Evolutionary conservation across 64 coral and sea anemone genomes (phyloP), one percentile per base, ranked within the genome.

Genomic region (Stichodactyla mertensii): DNA sequence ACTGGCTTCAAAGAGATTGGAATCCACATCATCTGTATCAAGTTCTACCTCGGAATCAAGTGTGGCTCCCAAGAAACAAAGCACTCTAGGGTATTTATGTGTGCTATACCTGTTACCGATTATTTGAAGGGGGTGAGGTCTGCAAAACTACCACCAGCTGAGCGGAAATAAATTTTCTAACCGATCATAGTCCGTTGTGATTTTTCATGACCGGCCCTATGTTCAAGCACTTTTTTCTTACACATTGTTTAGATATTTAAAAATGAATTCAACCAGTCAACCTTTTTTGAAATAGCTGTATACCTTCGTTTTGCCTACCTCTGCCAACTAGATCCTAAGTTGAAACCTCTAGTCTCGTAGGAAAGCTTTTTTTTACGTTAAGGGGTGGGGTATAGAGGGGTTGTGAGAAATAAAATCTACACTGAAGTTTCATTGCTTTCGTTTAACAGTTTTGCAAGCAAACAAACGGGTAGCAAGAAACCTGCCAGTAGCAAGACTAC

Each of bases 31-130:
- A 9, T 88, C 79, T 6, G 45, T 64, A 20, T 92, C 91, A 36
- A 84, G 66, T 36, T 10, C 36, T 36, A 52, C 10, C 10, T 66
- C 18, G 61, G 78, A 62, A 60, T 85, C 55, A 28, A 52, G 7
- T 60, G 16, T 20, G 10, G 52, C 28, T 12, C 27, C 27, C 6
- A 92, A 87, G 54, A 92, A 87, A 26, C 90, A 92, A n/a, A 52
- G 55, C 5, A 87, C 77, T 5, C 18, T 92, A 23, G 64, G 58
- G 90, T 92, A 82, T 52, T 0, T 80, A 13, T 51, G 26, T 19
- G 6, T 7, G 23, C 74, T 45, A 13, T 78, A 78, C n/a, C 11
- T 77, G 11, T 1, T 4, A n/a, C 18, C 22, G n/a, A 27, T 11
- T 77, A 24, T 77, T 31, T 31, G 36, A 4, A 45, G 3, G 36